Evolutionary conservation across 2,797 vertebrate species (phyloP), one percentile per base, ranked within the genome.

Genomic region (Paedocypris micromegethes): DNA sequence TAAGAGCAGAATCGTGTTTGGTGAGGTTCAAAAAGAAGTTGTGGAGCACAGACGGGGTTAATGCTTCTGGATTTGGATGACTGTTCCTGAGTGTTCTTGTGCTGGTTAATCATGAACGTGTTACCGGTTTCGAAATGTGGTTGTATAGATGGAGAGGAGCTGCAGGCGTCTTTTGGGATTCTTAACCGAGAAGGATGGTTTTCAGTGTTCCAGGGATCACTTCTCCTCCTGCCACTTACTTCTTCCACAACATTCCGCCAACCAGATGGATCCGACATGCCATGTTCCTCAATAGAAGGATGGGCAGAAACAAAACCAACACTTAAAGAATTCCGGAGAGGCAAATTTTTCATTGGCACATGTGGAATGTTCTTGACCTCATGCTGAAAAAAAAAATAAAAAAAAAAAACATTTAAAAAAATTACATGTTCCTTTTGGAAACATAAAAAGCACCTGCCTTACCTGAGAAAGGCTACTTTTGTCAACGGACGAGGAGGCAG

Each of bases 301-400:
- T 53, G 40, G 0, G 73, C 70, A 3, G 80, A 63, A 3, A 66
- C 59, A 0, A 79, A 47, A 37, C 77, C 80, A 43, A 70, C 76
- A 2, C 80, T 80, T 62, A 75, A 64, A 5, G 72, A 63, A 66
- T 81, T 73, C 0, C 73, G 71, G 42, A 82, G 72, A 45, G 81
- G 75, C 4, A 78, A 37, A 3, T 72, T 55, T 40, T 76, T 79
- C 66, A 84, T 89, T 7, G 82, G 78, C 0, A 88, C 82, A 0
- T 87, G 64, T 7, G 87, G 86, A 0, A 82, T 75, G 44, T 23
- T 52, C 2, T 4, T 58, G 0, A 6, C 74, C 78, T 79, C 50
- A 38, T 71, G 62, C 55, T 40, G 45, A 2, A 23, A 23, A 23
- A 23, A 1, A 23, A 2, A 23, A 23, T 1, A 23, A 1, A 23